Evolutionary conservation across 2,797 vertebrate genomes (phyloP).

Genomic region (Hypotaenidia philippensis): DNA sequence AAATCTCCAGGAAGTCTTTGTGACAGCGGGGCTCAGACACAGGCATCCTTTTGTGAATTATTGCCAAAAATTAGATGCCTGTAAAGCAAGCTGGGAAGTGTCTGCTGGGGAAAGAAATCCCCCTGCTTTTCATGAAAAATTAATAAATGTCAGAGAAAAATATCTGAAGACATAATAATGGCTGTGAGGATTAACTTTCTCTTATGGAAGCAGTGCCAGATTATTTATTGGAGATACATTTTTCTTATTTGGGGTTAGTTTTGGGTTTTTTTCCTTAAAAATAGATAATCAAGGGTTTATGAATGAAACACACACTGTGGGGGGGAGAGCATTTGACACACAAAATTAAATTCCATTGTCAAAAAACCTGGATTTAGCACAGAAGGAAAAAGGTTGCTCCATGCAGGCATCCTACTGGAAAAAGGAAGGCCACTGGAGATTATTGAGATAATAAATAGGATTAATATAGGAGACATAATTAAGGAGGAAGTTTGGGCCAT

Average conservation of each 20-base stretch:
- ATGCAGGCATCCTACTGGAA: background rate
- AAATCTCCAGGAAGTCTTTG: background rate
- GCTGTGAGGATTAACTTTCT: background rate
- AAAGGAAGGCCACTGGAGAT: background rate
- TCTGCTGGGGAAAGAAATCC: background rate
- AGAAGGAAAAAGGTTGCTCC: background rate
- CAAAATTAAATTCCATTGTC: background rate
- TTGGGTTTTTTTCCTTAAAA: background rate
- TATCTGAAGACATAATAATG: slow-evolving; percentile 4
- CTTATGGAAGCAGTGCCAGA: background rate
- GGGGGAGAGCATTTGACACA: background rate
- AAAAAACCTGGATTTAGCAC: background rate
- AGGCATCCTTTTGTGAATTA: background rate
- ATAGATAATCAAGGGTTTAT: background rate
- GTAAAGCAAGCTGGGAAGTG: background rate
- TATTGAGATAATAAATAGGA: background rate
- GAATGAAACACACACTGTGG: background rate
- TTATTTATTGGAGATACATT: slow-evolving; percentile 1
- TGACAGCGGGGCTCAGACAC: background rate
- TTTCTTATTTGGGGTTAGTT: background rate
- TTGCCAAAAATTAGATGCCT: background rate
- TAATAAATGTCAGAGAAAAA: slow-evolving; percentile 30
- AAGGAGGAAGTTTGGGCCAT: background rate
- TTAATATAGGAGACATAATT: background rate
- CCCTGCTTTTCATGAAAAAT: background rate